phyloP scores from a whole-genome alignment of 2,113 vertebrate genomes.

The Lucifuga dentata region DNA sequence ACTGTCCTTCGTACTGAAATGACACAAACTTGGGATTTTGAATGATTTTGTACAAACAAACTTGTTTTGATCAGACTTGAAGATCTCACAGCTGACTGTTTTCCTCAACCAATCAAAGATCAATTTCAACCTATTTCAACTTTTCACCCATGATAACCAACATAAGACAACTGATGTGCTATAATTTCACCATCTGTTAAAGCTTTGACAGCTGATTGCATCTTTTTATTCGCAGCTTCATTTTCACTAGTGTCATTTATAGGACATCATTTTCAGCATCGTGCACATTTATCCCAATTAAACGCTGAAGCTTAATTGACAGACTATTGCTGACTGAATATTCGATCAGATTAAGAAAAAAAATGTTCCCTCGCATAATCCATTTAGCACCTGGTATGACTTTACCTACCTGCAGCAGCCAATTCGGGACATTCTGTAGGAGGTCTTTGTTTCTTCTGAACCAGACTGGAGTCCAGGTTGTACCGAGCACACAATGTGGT shows the following conservation, averaged over 20 bases:
- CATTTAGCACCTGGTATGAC: neutral
- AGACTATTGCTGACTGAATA: neutral
- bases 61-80: neutral
- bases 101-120: neutral
- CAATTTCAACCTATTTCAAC: conserved; percentile 33
- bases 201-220: conserved; percentile 12
- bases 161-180: too few relatives aligned
- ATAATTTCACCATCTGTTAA: too few relatives aligned
- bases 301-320: conserved; percentile 3
- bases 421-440: conserved; percentile 54
- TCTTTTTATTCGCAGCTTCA: neutral
- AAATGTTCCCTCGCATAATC: neutral
- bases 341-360: neutral
- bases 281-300: conserved; percentile 37
- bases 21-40: too few relatives aligned
- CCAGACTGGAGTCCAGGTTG: conserved; percentile 71
- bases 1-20: neutral
- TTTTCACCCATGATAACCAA: conserved; percentile 29
- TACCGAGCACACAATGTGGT: conserved; percentile 30
- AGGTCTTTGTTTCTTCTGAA: conserved; percentile 68
- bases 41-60: too few relatives aligned
- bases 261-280: conserved; percentile 19
- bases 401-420: conserved; percentile 82
- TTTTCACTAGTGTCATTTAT: conserved; percentile 31
- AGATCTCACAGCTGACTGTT: neutral